Evolutionary conservation across 2,113 vertebrate genomes (phyloP).

Genomic region (Ptychochromis oligacanthus): DNA sequence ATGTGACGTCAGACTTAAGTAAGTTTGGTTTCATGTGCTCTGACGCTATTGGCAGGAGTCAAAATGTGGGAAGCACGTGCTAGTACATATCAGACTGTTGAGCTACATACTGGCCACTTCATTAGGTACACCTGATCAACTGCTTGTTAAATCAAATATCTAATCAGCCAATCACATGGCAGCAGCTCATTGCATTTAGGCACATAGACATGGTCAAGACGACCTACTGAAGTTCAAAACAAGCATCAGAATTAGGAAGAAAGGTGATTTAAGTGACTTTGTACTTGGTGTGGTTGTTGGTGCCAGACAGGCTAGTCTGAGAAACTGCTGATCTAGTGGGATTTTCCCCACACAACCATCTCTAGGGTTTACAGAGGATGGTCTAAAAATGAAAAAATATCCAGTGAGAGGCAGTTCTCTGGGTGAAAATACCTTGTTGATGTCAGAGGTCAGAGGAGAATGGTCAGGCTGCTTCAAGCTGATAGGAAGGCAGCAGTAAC

Average conservation of each 20-base stretch:
- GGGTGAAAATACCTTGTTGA: background rate
- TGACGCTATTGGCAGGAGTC: constrained; percentile 7
- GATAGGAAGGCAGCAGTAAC: no score
- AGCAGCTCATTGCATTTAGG: background rate
- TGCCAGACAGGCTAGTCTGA: background rate
- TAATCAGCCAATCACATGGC: background rate
- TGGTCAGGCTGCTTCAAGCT: accelerated
- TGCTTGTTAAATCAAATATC: background rate
- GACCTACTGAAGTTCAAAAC: background rate
- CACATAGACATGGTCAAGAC: accelerated
- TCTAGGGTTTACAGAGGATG: background rate
- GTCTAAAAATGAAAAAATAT: background rate
- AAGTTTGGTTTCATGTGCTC: background rate
- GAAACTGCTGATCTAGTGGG: background rate
- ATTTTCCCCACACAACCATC: accelerated
- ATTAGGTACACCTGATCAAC: background rate
- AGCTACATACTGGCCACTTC: background rate
- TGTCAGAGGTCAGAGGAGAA: background rate
- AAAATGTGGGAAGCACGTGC: background rate
- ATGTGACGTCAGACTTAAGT: constrained; percentile 29
- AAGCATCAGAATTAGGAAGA: background rate
- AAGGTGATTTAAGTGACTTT: background rate
- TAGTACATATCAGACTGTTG: background rate
- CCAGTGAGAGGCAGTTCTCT: background rate
- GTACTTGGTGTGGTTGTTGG: background rate